Conservation (phyloP, 2,113 vertebrate genomes). For the Alosa alosa region DNA sequence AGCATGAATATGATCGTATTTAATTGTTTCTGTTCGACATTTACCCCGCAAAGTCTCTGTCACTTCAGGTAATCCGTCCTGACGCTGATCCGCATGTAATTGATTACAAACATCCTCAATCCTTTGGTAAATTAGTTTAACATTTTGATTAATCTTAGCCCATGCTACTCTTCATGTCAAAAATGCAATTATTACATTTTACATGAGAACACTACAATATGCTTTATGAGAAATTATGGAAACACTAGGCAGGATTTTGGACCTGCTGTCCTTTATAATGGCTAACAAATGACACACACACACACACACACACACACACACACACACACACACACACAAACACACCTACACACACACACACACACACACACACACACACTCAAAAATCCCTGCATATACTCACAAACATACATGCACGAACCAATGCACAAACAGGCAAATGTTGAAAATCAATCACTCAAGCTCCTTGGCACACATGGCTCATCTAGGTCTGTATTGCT, state of each 20-base stretch:
- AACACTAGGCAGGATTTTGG: conserved; percentile 25
- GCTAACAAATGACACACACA: conserved; percentile 6
- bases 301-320: neutral
- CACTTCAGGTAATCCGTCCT: conserved; percentile 29
- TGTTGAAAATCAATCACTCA: too few relatives aligned
- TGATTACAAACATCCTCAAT: conserved; percentile 46
- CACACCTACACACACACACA: neutral
- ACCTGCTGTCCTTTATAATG: conserved; percentile 38
- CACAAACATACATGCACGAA: neutral
- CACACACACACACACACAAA: neutral
- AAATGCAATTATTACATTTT: conserved; percentile 48
- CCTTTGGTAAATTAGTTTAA: conserved; percentile 52
- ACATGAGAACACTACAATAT: conserved; percentile 27
- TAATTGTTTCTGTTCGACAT: conserved; percentile 38
- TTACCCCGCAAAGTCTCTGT: conserved; percentile 21
- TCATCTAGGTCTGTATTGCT: neutral
- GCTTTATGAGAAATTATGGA: conserved; percentile 41
- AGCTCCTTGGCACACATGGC: too few relatives aligned
- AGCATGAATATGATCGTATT: conserved; percentile 2
- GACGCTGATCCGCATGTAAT: conserved; percentile 41
- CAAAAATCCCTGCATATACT: neutral
- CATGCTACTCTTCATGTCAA: conserved; percentile 36
- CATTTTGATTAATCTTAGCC: conserved; percentile 50
- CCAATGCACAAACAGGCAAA: neutral
- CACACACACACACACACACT: neutral